Percentiles rank a stretch among this genome's conserved stretches.
These are phyloP conservation scores for Drosophila picticornis DNA, from an alignment of 2,888 invertebrate species.

Conservation along the genomic window DNA sequence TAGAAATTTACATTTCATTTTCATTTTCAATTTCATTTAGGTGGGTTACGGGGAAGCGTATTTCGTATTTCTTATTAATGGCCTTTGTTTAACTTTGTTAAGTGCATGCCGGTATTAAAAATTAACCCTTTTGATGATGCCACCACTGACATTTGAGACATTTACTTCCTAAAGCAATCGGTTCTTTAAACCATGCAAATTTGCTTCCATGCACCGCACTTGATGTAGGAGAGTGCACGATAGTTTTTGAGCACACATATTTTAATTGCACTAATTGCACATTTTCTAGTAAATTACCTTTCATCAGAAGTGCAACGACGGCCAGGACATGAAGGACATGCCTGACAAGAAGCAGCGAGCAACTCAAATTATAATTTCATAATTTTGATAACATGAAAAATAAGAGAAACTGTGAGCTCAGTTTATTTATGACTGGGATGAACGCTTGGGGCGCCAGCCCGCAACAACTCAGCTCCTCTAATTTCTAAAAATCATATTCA, in stretches of 20 bases:
- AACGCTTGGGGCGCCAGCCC: constrained; percentile 18
- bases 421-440: constrained; percentile 21
- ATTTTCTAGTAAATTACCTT: constrained; percentile 83
- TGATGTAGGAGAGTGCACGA: background rate
- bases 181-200: constrained; percentile 9
- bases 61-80: constrained; percentile 75
- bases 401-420: constrained; percentile 42
- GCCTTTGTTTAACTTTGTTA: constrained; percentile 67
- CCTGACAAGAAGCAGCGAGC: constrained; percentile 22
- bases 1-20: constrained; percentile 58
- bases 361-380: constrained; percentile 65
- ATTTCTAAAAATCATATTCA: constrained; percentile 67
- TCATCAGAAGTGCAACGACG: constrained; percentile 44
- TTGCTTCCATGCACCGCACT: background rate
- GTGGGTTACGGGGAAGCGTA: constrained; percentile 2
- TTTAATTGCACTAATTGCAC: constrained; percentile 80
- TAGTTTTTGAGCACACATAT: constrained; percentile 59
- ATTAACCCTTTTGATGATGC: constrained; percentile 43
- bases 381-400: constrained; percentile 66
- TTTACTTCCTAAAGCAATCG: constrained; percentile 21
- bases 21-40: constrained; percentile 20
- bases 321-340: constrained; percentile 24
- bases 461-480: constrained; percentile 26
- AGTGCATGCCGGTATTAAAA: constrained; percentile 35
- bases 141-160: constrained; percentile 16